Percentiles rank a stretch among this genome's conserved stretches.
phyloP scores from a whole-genome alignment of 2,797 vertebrate species.

The Enteromius unitaeniatus region DNA sequence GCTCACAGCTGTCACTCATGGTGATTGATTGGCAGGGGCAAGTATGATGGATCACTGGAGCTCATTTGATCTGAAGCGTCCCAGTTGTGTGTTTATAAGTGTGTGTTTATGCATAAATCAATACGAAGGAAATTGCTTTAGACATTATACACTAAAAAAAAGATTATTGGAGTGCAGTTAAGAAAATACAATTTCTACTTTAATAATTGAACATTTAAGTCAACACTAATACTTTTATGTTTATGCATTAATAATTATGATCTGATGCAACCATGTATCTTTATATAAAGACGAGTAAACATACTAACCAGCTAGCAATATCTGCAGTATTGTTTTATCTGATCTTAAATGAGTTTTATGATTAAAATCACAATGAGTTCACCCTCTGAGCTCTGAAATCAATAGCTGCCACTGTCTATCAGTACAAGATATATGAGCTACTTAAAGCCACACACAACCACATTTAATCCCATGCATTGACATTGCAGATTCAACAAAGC shows the following conservation, averaged over 20 bases:
- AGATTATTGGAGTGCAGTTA: neutral
- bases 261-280: neutral
- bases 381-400: constrained; percentile 25
- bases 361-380: constrained; percentile 18
- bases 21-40: constrained; percentile 31
- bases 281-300: neutral
- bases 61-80: constrained; percentile 34
- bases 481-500: constrained; percentile 2
- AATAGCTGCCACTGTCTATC: constrained; percentile 33
- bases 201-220: neutral
- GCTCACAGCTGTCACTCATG: constrained; percentile 32
- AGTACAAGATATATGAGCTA: neutral
- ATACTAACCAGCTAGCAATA: neutral
- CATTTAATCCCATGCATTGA: neutral
- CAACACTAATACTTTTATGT: neutral
- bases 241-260: neutral
- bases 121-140: neutral
- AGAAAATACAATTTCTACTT: neutral
- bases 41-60: constrained; percentile 22
- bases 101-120: constrained; percentile 8
- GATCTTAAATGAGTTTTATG: constrained; percentile 23
- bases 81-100: constrained; percentile 21
- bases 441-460: constrained; percentile 4
- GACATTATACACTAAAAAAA: neutral
- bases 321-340: constrained; percentile 1